Evolutionary conservation across 2,888 invertebrate species (phyloP).

Genomic region (Patella depressa): DNA sequence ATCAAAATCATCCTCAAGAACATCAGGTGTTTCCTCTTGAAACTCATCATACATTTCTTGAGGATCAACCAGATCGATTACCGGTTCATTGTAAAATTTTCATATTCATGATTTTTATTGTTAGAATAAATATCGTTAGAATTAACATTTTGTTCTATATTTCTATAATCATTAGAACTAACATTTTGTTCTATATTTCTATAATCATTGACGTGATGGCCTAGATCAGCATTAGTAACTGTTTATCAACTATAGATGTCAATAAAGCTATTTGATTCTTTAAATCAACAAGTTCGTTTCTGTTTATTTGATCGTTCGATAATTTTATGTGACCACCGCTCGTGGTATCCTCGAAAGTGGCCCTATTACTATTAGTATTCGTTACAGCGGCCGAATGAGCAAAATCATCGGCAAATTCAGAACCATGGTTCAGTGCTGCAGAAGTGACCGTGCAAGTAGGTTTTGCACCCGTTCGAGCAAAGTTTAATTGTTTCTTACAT

Average conservation of each 20-base stretch:
- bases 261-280: neutral
- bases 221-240: neutral
- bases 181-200: neutral
- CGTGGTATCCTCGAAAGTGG: too few relatives aligned
- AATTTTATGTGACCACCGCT: too few relatives aligned
- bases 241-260: neutral
- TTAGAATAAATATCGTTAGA: neutral
- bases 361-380: too few relatives aligned
- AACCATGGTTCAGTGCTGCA: too few relatives aligned
- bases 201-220: neutral
- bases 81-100: neutral
- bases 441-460: too few relatives aligned
- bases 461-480: too few relatives aligned
- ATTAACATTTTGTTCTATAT: neutral
- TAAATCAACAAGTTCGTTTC: neutral
- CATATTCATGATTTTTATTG: neutral
- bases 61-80: slow-evolving; percentile 3
- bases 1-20: neutral
- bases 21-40: neutral
- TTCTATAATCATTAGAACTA: neutral
- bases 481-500: neutral
- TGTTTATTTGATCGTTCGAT: neutral
- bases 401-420: too few relatives aligned
- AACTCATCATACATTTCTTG: neutral
- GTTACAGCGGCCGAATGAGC: too few relatives aligned